phyloP scores from a whole-genome alignment of 2,113 vertebrate genomes.

The Lophotis ruficrista region DNA sequence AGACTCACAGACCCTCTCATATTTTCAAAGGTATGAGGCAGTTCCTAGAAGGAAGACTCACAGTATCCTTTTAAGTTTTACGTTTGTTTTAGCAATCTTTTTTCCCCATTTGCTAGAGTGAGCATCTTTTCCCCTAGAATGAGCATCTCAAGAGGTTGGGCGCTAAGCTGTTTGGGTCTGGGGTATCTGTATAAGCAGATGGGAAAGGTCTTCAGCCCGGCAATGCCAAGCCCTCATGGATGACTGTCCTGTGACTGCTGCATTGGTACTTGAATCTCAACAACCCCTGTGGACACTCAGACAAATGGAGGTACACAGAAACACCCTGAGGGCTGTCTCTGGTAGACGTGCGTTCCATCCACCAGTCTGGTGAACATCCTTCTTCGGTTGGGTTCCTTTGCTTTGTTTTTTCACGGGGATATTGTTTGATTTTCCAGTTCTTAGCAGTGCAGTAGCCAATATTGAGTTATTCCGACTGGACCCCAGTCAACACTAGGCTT shows the following conservation, averaged over 20 bases:
- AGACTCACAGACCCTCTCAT: neutral
- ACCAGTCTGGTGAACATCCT: neutral
- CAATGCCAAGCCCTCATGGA: neutral
- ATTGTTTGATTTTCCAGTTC: slow-evolving; percentile 24
- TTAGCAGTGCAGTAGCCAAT: slow-evolving; percentile 58
- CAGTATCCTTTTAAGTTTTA: neutral
- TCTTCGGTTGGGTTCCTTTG: neutral
- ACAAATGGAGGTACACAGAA: neutral
- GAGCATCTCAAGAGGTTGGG: neutral
- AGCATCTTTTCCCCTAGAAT: neutral
- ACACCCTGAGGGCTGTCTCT: neutral
- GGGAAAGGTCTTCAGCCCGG: neutral
- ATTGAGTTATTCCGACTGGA: slow-evolving; percentile 43
- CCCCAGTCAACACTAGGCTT: slow-evolving; percentile 61
- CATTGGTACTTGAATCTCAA: neutral
- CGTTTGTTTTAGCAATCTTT: neutral
- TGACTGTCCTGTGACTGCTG: neutral
- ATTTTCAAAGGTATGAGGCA: neutral
- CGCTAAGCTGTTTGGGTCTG: neutral
- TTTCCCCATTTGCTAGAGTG: neutral
- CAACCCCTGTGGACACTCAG: neutral
- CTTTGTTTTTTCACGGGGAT: slow-evolving; percentile 1
- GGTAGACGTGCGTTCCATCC: neutral
- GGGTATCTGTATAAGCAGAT: neutral
- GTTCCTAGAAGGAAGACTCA: slow-evolving; percentile 21